Evolutionary conservation across 2,888 invertebrate species (phyloP).

Genomic region (Diadegma fenestrale): DNA sequence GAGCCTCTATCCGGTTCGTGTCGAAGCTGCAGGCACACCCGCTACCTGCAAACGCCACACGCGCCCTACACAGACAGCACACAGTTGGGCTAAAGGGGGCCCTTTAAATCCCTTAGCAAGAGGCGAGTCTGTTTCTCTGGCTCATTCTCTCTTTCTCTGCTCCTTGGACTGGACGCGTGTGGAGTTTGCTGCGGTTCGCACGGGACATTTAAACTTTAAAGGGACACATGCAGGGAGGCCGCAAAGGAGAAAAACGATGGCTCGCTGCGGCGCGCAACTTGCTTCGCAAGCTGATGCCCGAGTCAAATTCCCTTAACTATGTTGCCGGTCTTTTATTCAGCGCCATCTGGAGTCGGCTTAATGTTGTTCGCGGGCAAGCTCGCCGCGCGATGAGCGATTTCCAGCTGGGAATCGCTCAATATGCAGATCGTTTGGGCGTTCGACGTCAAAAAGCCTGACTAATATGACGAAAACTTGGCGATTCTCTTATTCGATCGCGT

Average conservation of each 20-base stretch:
- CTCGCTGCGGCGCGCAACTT: background rate
- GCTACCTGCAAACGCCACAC: constrained; percentile 27
- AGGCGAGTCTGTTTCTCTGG: constrained; percentile 10
- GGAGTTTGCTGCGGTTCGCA: constrained; percentile 50
- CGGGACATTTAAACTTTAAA: constrained; percentile 78
- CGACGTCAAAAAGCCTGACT: background rate
- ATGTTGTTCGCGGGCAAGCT: background rate
- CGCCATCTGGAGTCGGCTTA: background rate
- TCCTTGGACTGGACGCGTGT: constrained; percentile 10
- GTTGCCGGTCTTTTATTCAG: background rate
- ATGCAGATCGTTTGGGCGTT: background rate
- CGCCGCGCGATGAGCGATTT: background rate
- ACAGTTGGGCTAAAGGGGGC: constrained; percentile 29
- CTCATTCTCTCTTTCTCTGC: constrained; percentile 21
- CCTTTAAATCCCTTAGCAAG: constrained; percentile 58
- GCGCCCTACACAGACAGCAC: constrained; percentile 3
- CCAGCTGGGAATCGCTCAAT: too few relatives aligned
- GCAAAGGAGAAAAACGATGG: constrained; percentile 33
- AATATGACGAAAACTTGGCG: background rate
- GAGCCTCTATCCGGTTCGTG: constrained; percentile 71
- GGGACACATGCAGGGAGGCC: constrained; percentile 66
- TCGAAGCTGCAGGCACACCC: constrained; percentile 60
- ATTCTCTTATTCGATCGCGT: too few relatives aligned
- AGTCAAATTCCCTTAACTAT: background rate
- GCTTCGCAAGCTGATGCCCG: constrained; percentile 2